A percentile compares a stretch with the other conserved stretches of the same genome.
phyloP scores from a whole-genome alignment of 1,140 invertebrate species.

The Melitaea cinxia region DNA sequence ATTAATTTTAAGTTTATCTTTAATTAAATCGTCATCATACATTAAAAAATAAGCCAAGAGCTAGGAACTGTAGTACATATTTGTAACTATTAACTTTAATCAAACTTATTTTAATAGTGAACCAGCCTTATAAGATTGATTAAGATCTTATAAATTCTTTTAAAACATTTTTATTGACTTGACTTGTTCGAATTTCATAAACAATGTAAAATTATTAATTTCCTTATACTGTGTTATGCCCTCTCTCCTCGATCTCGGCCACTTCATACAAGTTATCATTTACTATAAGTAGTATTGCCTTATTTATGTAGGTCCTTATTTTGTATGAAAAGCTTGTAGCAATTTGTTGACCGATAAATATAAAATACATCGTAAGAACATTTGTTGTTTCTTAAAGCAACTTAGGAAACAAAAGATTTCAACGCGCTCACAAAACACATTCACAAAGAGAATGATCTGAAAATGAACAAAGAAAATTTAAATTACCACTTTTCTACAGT shows the following conservation, averaged over 20 bases:
- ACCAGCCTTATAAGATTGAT: not conserved
- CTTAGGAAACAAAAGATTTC: slow-evolving; percentile 28
- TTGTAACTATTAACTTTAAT: too few species aligned
- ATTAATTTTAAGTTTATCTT: too few species aligned
- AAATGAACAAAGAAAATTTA: too few species aligned
- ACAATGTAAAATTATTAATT: not conserved
- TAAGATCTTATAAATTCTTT: not conserved
- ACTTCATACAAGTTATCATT: slow-evolving; percentile 31
- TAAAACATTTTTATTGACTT: too few species aligned
- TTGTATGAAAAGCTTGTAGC: slow-evolving; percentile 36
- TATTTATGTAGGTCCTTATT: slow-evolving; percentile 41
- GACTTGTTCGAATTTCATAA: not conserved
- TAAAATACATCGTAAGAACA: not conserved
- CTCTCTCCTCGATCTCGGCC: slow-evolving; percentile 22
- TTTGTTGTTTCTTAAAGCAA: slow-evolving; percentile 9
- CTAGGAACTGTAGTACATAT: too few species aligned
- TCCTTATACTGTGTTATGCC: slow-evolving; percentile 1
- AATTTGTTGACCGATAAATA: slow-evolving; percentile 8
- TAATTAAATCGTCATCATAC: too few species aligned
- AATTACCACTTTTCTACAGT: too few species aligned
- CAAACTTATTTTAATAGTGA: too few species aligned
- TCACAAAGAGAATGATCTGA: not conserved
- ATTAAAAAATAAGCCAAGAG: too few species aligned
- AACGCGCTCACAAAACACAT: slow-evolving; percentile 15
- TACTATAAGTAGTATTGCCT: slow-evolving; percentile 40